Base-by-base conservation (phyloP, 2,797 vertebrate species). In the Paratrypauchen microcephalus region DNA sequence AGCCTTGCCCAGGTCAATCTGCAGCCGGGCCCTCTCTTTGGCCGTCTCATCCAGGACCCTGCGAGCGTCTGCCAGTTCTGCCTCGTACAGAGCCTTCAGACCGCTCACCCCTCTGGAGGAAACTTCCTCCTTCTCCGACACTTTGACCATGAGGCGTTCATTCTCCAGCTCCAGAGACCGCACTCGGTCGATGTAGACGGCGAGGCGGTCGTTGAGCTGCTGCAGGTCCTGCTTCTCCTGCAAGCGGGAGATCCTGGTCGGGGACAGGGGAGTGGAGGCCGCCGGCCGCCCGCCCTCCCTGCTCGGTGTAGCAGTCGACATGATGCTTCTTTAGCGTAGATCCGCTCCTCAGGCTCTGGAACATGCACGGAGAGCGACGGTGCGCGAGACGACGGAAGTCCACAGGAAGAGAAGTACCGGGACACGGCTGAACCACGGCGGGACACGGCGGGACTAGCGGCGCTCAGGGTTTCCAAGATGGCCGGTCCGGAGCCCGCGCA, bases 101-200 rank as follows among this genome's bases (percentile, higher is more conserved):
- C 97, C 96, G 0, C 92, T 94, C 69, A 96, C 96, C 96, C 98
- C 97, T 86, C 91, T 94, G 15, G 95, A 97, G 32, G 94, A 95
- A 82, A 96, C 95, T 87, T 98, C 96, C 87, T 99, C 97, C 80
- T 96, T 96, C 89, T 99, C 97, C 15, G 97, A 99, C 68, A 99
- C 96, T 89, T 96, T 96, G 2, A 99, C 85, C 84, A 95, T 92
- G n/a, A 99, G 88, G 41, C 96, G 94, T 86, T 97, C 95, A 26
- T 99, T 99, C 88, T 99, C 97, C 54, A 97, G 87, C 82, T 99
- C 97, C 65, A 99, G 78, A 0, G 96, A 57, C 12, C 97, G 96
- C 55, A 98, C 97, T 0, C 96, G 96, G 78, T 99, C 97, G 81
- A 99, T 99, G 62, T 99, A 99, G 8, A 96, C 93, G 32, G 97